These are phyloP conservation scores for Lanius ludovicianus DNA, from an alignment of 2,113 vertebrate genomes.

Conservation along the genomic window DNA sequence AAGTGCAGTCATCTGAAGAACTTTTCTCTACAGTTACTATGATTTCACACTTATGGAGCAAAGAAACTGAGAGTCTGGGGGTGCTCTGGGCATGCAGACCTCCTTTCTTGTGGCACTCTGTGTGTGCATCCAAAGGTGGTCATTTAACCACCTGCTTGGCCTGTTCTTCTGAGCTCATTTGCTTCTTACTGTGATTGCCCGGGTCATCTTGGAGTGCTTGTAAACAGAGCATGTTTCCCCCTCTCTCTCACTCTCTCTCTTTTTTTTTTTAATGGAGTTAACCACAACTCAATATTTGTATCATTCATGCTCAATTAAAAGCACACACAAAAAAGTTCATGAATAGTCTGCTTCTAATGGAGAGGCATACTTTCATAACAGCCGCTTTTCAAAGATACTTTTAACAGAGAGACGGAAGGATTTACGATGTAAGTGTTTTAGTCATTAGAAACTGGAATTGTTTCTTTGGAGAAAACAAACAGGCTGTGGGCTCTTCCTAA, in stretches of 20 bases:
- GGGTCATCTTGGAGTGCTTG: not conserved
- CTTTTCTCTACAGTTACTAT: not conserved
- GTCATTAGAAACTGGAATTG: slow-evolving; percentile 37
- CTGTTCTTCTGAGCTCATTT: not conserved
- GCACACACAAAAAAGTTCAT: slow-evolving; percentile 9
- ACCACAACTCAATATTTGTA: slow-evolving; percentile 42
- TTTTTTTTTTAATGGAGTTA: not conserved
- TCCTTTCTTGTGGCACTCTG: not conserved
- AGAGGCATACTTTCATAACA: slow-evolving; percentile 24
- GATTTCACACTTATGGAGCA: not conserved
- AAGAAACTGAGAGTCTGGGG: not conserved
- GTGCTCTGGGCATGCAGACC: not conserved
- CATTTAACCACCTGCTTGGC: not conserved
- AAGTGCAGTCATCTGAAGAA: not conserved
- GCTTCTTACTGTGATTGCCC: not conserved
- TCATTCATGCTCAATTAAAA: slow-evolving; percentile 56
- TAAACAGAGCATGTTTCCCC: not conserved
- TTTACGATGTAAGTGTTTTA: slow-evolving; percentile 44
- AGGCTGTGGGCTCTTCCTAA: slow-evolving; percentile 35
- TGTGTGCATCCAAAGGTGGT: not conserved
- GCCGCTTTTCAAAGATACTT: slow-evolving; percentile 46
- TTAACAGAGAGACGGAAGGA: slow-evolving; percentile 31
- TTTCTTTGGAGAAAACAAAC: slow-evolving; percentile 58
- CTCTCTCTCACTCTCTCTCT: not conserved
- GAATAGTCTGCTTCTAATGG: slow-evolving; percentile 53